phyloP scores from a whole-genome alignment of 2,888 invertebrate genomes.

The Sycophila texana region DNA sequence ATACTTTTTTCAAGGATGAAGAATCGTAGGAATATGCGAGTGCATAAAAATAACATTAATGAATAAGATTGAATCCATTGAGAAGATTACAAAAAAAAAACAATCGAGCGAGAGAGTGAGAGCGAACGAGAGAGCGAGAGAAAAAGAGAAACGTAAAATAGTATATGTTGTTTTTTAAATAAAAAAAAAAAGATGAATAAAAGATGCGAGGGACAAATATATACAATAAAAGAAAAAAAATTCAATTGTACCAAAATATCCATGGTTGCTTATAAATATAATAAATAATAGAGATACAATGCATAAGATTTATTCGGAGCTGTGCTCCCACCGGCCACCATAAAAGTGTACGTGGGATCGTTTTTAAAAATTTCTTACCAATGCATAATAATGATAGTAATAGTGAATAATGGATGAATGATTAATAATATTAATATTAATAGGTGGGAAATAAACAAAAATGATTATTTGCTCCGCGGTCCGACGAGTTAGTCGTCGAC shows the following conservation, averaged over 20 bases:
- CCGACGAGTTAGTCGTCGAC: conserved; percentile 59
- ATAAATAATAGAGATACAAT: conserved; percentile 74
- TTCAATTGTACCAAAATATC: conserved; percentile 75
- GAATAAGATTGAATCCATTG: conserved; percentile 63
- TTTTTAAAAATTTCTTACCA: conserved; percentile 75
- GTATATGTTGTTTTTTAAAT: conserved; percentile 68
- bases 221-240: conserved; percentile 69
- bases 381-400: conserved; percentile 72
- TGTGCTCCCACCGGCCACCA: conserved; percentile 73
- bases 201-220: conserved; percentile 65
- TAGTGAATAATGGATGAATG: conserved; percentile 60
- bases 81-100: conserved; percentile 56
- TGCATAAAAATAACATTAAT: conserved; percentile 61
- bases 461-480: conserved; percentile 64
- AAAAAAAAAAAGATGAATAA: conserved; percentile 63
- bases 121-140: conserved; percentile 59
- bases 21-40: conserved; percentile 54
- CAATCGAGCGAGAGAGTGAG: conserved; percentile 55
- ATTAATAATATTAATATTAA: conserved; percentile 61
- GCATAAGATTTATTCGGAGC: conserved; percentile 75
- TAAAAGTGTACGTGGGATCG: conserved; percentile 71
- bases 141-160: conserved; percentile 60
- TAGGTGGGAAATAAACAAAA: conserved; percentile 58
- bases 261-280: conserved; percentile 74
- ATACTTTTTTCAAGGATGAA: conserved; percentile 68